phyloP scores from a whole-genome alignment of 2,113 vertebrate species.

The Panthera uncia region DNA sequence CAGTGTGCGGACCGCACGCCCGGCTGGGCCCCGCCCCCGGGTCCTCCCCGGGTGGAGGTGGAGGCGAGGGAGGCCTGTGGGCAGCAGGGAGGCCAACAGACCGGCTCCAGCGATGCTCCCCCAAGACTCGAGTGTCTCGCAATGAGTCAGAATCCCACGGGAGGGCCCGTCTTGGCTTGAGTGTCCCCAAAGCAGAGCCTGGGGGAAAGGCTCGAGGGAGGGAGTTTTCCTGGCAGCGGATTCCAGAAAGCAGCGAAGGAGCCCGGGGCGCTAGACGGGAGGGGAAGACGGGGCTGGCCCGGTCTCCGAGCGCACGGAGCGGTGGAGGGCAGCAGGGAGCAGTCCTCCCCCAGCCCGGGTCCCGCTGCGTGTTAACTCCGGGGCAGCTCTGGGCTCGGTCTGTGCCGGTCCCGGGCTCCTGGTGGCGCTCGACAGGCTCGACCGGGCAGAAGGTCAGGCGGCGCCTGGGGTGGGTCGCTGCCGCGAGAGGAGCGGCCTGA shows the following conservation, averaged over 20 bases:
- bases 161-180: background rate
- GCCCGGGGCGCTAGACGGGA: background rate
- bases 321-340: background rate
- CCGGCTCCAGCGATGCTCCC: background rate
- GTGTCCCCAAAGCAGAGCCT: background rate
- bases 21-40: background rate
- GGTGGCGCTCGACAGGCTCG: background rate
- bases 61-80: background rate
- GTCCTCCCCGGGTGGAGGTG: background rate
- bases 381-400: background rate
- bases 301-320: background rate
- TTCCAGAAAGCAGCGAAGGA: background rate
- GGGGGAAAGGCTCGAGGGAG: background rate
- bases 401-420: background rate
- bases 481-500: background rate
- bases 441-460: rapidly evolving
- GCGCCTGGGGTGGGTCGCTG: background rate
- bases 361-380: background rate
- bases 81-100: background rate
- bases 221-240: background rate
- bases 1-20: background rate
- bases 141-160: background rate
- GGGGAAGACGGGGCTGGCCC: background rate
- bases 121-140: background rate
- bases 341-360: background rate